Base-by-base conservation (phyloP, 2,888 invertebrate genomes). In the Dendrolimus houi region DNA sequence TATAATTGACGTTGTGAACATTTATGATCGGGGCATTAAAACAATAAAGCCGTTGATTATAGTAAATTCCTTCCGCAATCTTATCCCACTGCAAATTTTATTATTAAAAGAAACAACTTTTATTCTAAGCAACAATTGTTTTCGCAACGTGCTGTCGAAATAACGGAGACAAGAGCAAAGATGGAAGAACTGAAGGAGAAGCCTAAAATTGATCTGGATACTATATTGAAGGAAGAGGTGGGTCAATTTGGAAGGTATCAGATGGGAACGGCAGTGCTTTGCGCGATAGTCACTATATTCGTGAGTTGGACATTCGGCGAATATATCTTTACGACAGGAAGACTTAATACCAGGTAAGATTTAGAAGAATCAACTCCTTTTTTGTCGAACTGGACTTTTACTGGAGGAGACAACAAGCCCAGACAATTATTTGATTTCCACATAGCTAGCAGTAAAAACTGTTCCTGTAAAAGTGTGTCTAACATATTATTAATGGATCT, bases 221-320 rank as follows among this genome's bases (percentile, higher is more conserved):
- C 60, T 1, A 66, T 79, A 10, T 61, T 79, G 54, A 61, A 67
- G 9, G 61, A 73, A 8, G 78, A 80, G 59, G 58, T 77, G 1
- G 79, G 79, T 0, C 72, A 77, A 58, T 72, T 77, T 53, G 79
- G 79, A 0, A 55, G 60, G 55, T 79, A 69, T 58, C 79, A 79
- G 64, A 8, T 68, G 42, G 60, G 63, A 56, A 69, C 61, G 1
- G 41, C 77, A 13, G 58, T 59, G 6, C 59, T 73, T 29, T 58
- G 63, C 1, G 55, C 62, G 0, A 7, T 75, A 0, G 61, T 68
- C 1, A 67, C 70, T 0, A 55, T 74, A 6, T 71, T 77, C 47
- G 57, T 62, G 0, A 70, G 70, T 0, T 75, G 66, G 56, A 62
- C 64, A 13, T 60, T 65, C 1, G 64, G 57, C 8, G 77, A 77